Base-by-base conservation (phyloP, 2,113 vertebrate species). In the Barnardius zonarius region DNA sequence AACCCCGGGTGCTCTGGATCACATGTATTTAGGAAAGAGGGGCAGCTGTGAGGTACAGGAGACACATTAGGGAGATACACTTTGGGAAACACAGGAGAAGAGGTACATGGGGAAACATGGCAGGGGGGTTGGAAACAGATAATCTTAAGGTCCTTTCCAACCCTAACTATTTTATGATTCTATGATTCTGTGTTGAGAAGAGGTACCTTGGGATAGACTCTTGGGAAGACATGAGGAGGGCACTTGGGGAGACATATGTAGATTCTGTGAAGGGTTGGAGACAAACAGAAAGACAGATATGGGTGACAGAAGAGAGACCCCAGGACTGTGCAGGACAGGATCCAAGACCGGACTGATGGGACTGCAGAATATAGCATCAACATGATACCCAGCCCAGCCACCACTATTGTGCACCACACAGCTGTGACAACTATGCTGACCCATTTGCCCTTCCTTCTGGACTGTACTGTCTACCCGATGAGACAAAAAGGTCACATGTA, bases 171-270 rank as follows among this genome's bases (percentile, higher is more conserved):
- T 33, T 22, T 57, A 14, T n/a, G 31, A 57, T 57, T 57, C 55
- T 31, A 57, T 9, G 8, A 22, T 57, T 57, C 19, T 57, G 31
- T 13, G 27, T 25, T 64, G 43, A 22, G 11, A 15, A 73, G 9
- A 41, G 14, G n/a, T 10, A 52, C 5, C 31, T 51, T 20, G 18
- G 24, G 8, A n/a, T 3, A 37, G 33, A 14, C 5, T n/a, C 25
- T 13, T 54, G 19, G 15, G 15, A 7, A 17, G 13, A 51, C 2
- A 25, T 6, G 14, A 25, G 20, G 20, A 51, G 30, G 18, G 5
- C 6, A 4, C 19, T 5, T 63, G 28, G 5, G 1, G 22, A 78
- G 13, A 39, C 15, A 17, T 0, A 0, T 7, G 10, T 27, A 51
- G 15, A 48, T 52, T 19, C 24, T 43, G 20, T 37, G 18, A 59